phyloP scores from a whole-genome alignment of 1,140 invertebrate species.

The Drosophila persimilis region DNA sequence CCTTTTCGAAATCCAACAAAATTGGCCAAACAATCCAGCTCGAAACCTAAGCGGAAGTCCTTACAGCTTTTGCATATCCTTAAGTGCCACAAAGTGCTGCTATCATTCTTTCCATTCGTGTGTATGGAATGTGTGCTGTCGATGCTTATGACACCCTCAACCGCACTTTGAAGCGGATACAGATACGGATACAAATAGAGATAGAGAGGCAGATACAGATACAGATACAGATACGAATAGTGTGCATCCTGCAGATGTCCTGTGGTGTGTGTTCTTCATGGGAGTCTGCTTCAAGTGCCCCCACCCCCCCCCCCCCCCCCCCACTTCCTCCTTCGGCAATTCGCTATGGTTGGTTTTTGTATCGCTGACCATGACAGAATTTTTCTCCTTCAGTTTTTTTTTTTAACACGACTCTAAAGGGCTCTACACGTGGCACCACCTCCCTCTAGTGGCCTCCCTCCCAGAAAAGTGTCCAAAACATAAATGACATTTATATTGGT shows the following conservation, averaged over 20 bases:
- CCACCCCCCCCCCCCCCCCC: slow-evolving; percentile 15
- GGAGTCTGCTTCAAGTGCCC: slow-evolving; percentile 52
- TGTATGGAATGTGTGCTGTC: slow-evolving; percentile 33
- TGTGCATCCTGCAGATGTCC: slow-evolving; percentile 16
- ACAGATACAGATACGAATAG: slow-evolving; percentile 8
- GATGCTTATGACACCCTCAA: slow-evolving; percentile 62
- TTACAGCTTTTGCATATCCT: slow-evolving; percentile 75
- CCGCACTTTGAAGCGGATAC: slow-evolving; percentile 9
- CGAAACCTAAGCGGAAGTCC: slow-evolving; percentile 64
- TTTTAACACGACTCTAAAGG: slow-evolving; percentile 20
- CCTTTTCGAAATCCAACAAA: not conserved
- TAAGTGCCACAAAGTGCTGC: slow-evolving; percentile 76
- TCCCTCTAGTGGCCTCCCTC: too few relatives aligned
- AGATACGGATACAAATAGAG: slow-evolving; percentile 21
- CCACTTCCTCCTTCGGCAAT: too few relatives aligned
- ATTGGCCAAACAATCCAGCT: slow-evolving; percentile 13
- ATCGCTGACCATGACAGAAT: slow-evolving; percentile 74
- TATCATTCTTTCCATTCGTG: slow-evolving; percentile 58
- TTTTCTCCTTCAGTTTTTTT: slow-evolving; percentile 28
- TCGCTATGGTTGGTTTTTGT: slow-evolving; percentile 41
- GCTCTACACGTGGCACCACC: slow-evolving; percentile 8
- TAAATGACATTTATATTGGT: slow-evolving; percentile 80
- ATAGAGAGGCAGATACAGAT: slow-evolving; percentile 7
- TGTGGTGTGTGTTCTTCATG: slow-evolving; percentile 10
- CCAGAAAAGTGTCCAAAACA: slow-evolving; percentile 66